Percentiles rank a stretch among this genome's conserved stretches.
Conservation (phyloP, 30 jellyfish, hydroid and myxozoan genomes). For the Turritopsis dohrnii region DNA sequence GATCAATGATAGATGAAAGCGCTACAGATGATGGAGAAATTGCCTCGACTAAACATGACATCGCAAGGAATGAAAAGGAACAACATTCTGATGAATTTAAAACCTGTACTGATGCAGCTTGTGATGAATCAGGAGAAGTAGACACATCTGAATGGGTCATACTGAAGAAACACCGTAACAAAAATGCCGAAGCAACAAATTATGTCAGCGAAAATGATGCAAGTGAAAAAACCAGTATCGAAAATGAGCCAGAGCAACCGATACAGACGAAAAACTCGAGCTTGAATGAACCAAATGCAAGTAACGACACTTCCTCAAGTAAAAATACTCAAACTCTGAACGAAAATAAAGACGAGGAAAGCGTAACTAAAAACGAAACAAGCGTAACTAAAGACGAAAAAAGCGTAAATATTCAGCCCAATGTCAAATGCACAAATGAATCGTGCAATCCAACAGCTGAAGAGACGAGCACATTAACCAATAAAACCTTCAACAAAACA, state of each 20-base stretch:
- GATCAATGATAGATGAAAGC: neutral
- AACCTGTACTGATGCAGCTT: conserved; percentile 15
- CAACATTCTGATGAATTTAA: neutral
- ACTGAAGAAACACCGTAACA: neutral
- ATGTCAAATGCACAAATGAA: neutral
- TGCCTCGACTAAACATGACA: conserved; percentile 20
- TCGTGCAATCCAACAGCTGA: conserved; percentile 8
- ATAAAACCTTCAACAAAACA: neutral
- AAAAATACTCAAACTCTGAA: neutral
- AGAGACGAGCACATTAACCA: conserved; percentile 2
- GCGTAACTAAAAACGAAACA: neutral
- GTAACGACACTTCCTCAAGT: neutral
- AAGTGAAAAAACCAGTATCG: conserved; percentile 1
- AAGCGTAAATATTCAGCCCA: neutral
- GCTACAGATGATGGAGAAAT: conserved; percentile 8
- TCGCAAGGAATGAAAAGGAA: neutral
- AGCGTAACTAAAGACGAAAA: neutral
- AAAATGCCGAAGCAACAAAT: neutral
- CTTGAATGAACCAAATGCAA: neutral
- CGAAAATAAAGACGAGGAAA: conserved; percentile 7
- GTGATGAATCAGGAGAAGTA: conserved; percentile 19
- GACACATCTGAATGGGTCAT: neutral
- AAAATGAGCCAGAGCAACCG: neutral
- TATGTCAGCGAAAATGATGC: neutral
- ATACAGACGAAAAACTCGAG: neutral